A percentile compares a stretch with the other conserved stretches of the same genome.
phyloP scores from a whole-genome alignment of 2,113 vertebrate species.

The Alaudala cheleensis region DNA sequence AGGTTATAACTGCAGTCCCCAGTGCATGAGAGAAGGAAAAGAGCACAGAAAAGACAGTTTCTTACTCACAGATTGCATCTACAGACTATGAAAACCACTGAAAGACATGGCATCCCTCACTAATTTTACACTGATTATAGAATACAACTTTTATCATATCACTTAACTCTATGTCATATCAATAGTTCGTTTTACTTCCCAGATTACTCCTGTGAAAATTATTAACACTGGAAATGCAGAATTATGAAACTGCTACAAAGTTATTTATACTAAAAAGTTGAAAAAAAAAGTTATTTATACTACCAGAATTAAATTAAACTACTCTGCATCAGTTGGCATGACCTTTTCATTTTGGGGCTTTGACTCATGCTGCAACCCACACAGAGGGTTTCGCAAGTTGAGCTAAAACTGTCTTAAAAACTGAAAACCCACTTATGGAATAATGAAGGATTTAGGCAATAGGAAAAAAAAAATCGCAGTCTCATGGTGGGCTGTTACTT shows the following conservation, averaged over 20 bases:
- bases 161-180: not conserved
- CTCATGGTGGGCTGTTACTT: not conserved
- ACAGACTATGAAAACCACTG: not conserved
- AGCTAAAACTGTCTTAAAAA: constrained; percentile 34
- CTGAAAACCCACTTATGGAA: not conserved
- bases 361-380: constrained; percentile 62
- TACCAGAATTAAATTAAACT: constrained; percentile 33
- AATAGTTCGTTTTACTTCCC: not conserved
- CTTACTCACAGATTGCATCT: not conserved
- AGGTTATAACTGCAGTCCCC: not conserved
- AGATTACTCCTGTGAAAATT: not conserved
- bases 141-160: not conserved
- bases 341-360: constrained; percentile 55
- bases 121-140: not conserved
- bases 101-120: not conserved
- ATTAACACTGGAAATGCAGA: not conserved
- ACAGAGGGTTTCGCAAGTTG: not conserved
- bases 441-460: not conserved
- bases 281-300: constrained; percentile 21
- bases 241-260: constrained; percentile 4
- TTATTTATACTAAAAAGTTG: constrained; percentile 19
- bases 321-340: constrained; percentile 1
- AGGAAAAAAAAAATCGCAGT: not conserved
- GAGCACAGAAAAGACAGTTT: not conserved
- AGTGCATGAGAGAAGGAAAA: not conserved